Evolutionary conservation across 2,113 vertebrate species (phyloP), one percentile per base, ranked within the genome.

Genomic region (Pangasianodon hypophthalmus): DNA sequence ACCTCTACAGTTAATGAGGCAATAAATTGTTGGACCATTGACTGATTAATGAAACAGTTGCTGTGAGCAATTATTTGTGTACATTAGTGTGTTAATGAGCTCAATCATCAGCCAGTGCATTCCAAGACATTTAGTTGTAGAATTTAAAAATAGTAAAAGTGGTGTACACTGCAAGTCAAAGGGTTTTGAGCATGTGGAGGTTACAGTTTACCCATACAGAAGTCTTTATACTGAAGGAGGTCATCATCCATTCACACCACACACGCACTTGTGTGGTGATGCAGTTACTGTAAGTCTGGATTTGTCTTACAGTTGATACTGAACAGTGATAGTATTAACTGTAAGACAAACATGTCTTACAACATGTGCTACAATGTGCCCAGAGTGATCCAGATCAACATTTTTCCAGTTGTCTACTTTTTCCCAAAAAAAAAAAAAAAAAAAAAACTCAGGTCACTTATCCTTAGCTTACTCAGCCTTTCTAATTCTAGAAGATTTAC

Each of bases 21-120:
- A 54, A 86, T 41, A 86, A 86, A 86, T 21, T 82, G 62, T 32
- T 32, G 46, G 26, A 48, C 50, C 58, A 86, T 69, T 67, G 46
- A 50, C 44, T 69, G 26, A 69, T 85, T 69, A 86, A 50, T 69
- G n/a, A 86, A 85, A 52, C 8, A 16, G 29, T 56, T 82, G 79
- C 79, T 32, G 6, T 3, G 3, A 82, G 79, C 48, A 32, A 82
- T 82, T 56, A 82, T 82, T 37, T 21, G 79, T 82, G 79, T 18
- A 54, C 50, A 32, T 54, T 82, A 54, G 79, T 56, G 50, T 54
- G 29, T 32, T 82, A 82, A 54, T 54, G n/a, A 54, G 29, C 16
- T 18, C 5, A 5, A 82, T 84, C 56, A 84, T 84, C 56, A 84
- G 56, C 37, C 37, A 60, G 16, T 11, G 24, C 82, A 84, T 44